These are phyloP conservation scores for Drosophila pruinosa DNA, from an alignment of 1,140 invertebrate genomes.

Conservation along the genomic window DNA sequence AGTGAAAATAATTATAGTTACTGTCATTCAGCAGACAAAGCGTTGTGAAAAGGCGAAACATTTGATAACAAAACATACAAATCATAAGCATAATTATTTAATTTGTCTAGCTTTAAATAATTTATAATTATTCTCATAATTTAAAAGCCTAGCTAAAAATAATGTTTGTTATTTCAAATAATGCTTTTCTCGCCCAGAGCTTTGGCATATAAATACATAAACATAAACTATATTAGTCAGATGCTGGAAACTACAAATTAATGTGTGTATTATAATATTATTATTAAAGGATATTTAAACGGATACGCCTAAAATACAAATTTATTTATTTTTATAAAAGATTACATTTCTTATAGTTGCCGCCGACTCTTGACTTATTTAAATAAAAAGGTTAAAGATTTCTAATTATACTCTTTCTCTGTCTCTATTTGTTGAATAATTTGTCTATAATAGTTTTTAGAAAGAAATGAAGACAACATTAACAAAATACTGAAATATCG, in stretches of 20 bases:
- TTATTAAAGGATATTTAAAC: neutral
- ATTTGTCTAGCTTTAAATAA: neutral
- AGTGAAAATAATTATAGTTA: conserved; percentile 33
- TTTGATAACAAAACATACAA: conserved; percentile 15
- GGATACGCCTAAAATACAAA: too few relatives aligned
- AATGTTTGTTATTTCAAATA: neutral
- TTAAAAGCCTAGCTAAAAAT: conserved; percentile 4
- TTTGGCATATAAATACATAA: neutral
- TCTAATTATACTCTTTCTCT: neutral
- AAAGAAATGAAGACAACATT: too few relatives aligned
- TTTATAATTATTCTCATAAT: neutral
- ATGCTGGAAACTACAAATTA: conserved; percentile 16
- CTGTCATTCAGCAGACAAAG: neutral
- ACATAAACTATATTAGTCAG: conserved; percentile 13
- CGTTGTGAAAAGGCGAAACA: conserved; percentile 30
- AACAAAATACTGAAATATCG: neutral
- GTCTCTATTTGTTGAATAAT: too few relatives aligned
- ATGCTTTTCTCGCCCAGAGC: neutral
- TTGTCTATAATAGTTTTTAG: too few relatives aligned
- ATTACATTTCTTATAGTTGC: too few relatives aligned
- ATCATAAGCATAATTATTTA: neutral
- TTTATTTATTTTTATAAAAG: too few relatives aligned
- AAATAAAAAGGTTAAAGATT: neutral
- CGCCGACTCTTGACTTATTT: too few relatives aligned
- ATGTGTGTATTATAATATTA: neutral